Percentiles rank a stretch among this genome's conserved stretches.
Evolutionary conservation across 2,888 invertebrate genomes (phyloP).

Genomic region (Aethes cnicana): DNA sequence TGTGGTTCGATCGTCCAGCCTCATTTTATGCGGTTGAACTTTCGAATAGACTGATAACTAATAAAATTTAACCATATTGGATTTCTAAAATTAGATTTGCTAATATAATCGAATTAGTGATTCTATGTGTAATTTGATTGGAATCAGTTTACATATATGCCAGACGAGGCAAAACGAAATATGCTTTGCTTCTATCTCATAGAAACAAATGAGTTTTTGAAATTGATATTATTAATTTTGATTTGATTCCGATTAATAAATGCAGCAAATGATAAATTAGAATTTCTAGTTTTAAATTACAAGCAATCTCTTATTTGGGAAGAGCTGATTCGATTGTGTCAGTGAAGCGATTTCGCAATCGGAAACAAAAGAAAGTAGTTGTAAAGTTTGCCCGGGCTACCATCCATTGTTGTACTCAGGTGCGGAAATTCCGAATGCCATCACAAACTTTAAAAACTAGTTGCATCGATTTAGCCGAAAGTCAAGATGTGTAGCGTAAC

Average conservation of each 20-base stretch:
- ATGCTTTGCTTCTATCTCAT: conserved; percentile 5
- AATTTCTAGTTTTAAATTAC: too few relatives aligned
- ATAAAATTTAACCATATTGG: not conserved
- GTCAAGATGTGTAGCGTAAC: conserved; percentile 54
- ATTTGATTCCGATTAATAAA: not conserved
- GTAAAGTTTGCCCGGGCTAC: conserved; percentile 5
- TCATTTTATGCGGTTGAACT: too few relatives aligned
- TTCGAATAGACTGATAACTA: not conserved
- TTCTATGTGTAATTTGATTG: conserved; percentile 24
- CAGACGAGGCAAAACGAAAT: conserved; percentile 4
- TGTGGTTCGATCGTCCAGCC: too few relatives aligned
- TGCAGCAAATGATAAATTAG: not conserved
- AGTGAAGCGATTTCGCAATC: not conserved
- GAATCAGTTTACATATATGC: conserved; percentile 12
- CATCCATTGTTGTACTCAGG: conserved; percentile 22
- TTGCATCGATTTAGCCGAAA: conserved; percentile 49
- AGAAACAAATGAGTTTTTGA: conserved; percentile 4
- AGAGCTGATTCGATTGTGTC: too few relatives aligned
- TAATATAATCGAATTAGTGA: conserved; percentile 17
- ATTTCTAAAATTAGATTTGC: conserved; percentile 1
- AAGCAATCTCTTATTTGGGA: too few relatives aligned
- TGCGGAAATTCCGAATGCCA: conserved; percentile 15
- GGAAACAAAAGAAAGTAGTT: conserved; percentile 4
- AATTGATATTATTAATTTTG: not conserved
- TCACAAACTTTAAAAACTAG: conserved; percentile 33